A percentile compares a stretch with the other conserved stretches of the same genome.
Conservation (phyloP, 2,797 vertebrate genomes). For the Austrolebias charrua region DNA sequence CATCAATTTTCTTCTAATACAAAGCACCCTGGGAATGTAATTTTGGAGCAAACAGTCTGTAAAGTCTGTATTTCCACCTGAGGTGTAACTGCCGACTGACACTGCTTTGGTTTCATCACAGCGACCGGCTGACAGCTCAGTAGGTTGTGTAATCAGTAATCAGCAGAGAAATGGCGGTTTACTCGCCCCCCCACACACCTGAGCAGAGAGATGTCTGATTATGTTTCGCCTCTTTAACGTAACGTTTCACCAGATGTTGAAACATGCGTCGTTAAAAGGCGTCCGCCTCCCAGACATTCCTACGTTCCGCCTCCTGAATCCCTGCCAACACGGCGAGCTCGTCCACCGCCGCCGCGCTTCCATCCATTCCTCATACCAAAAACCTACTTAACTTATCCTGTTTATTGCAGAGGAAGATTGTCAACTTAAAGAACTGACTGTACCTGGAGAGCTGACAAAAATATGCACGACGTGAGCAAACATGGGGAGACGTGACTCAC, state of each 20-base stretch:
- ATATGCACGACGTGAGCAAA: background rate
- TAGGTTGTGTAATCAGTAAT: conserved; percentile 65
- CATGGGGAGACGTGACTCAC: conserved; percentile 2
- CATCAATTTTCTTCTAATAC: background rate
- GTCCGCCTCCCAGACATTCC: conserved; percentile 47
- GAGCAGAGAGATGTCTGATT: conserved; percentile 66
- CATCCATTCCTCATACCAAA: conserved; percentile 61
- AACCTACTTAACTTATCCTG: conserved; percentile 65
- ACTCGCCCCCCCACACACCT: conserved; percentile 59
- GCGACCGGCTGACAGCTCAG: conserved; percentile 57
- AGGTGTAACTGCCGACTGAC: conserved; percentile 40
- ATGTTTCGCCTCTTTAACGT: conserved; percentile 52
- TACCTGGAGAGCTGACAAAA: conserved; percentile 18
- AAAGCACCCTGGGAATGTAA: conserved; percentile 10
- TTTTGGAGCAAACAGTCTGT: conserved; percentile 10
- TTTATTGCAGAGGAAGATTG: conserved; percentile 48
- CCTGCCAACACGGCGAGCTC: conserved; percentile 23
- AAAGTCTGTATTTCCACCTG: conserved; percentile 27
- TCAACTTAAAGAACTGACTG: conserved; percentile 26
- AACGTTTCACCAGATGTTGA: conserved; percentile 68
- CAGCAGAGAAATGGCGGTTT: conserved; percentile 42
- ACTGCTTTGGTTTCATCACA: conserved; percentile 49
- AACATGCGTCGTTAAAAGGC: conserved; percentile 52
- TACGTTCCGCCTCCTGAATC: conserved; percentile 26
- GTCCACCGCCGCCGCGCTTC: conserved; percentile 17